These are phyloP conservation scores for Lophochroa leadbeateri DNA, from an alignment of 2,113 vertebrate genomes.

Conservation along the genomic window DNA sequence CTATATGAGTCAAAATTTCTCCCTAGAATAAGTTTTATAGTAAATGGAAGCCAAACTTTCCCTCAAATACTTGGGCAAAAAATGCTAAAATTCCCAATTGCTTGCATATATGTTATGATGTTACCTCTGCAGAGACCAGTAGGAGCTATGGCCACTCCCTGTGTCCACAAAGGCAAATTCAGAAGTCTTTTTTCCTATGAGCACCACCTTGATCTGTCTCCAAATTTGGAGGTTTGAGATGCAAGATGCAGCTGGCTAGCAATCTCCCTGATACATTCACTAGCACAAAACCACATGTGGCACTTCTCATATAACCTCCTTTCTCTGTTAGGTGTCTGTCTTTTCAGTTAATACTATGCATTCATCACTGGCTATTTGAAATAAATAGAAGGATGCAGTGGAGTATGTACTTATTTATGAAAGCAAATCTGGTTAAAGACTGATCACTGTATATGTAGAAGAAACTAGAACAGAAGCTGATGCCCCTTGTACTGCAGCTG, in stretches of 20 bases:
- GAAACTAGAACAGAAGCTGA: not conserved
- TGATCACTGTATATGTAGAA: not conserved
- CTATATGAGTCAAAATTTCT: not conserved
- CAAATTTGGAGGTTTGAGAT: not conserved
- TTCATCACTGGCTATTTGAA: not conserved
- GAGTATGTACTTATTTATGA: not conserved
- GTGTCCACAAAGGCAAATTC: not conserved
- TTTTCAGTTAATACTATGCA: not conserved
- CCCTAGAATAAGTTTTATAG: not conserved
- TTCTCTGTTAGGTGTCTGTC: not conserved
- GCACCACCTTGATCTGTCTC: not conserved
- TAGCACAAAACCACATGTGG: accelerated
- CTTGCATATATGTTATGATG: not conserved
- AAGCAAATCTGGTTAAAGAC: not conserved
- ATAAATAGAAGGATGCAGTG: not conserved
- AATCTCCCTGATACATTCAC: not conserved
- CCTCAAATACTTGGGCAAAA: not conserved
- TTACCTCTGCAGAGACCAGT: not conserved
- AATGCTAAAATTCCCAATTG: not conserved
- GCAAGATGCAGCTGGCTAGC: not conserved
- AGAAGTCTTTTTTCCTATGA: not conserved
- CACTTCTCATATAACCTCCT: not conserved
- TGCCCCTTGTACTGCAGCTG: not conserved
- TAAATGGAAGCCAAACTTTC: not conserved
- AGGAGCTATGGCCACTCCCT: not conserved